Conservation (phyloP, 2,797 vertebrate genomes). For the Hyperoplus immaculatus region DNA sequence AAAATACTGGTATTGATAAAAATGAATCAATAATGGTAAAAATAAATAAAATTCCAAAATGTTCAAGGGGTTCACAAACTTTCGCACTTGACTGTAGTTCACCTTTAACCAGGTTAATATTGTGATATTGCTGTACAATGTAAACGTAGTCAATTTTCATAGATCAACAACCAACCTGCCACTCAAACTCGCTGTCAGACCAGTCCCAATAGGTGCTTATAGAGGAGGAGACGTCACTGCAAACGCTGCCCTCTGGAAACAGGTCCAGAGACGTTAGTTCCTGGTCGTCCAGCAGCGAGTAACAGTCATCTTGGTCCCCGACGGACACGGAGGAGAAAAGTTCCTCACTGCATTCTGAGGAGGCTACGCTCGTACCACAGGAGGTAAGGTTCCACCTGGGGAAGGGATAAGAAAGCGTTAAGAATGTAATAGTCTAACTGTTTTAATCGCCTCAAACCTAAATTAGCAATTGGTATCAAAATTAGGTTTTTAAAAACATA, state of each 20-base stretch:
- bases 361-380: constrained; percentile 97
- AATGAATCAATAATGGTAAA: no score
- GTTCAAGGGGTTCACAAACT: no score
- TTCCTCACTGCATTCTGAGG: constrained; percentile 98
- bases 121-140: no score
- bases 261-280: constrained; percentile 97
- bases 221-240: constrained; percentile 98
- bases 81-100: no score
- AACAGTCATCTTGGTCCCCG: constrained; percentile 97
- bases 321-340: constrained; percentile 98
- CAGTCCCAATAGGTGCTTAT: constrained; percentile 99
- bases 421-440: no score
- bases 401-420: background rate
- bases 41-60: no score
- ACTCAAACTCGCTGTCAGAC: constrained; percentile 99
- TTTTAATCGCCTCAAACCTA: no score
- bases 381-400: constrained; percentile 97
- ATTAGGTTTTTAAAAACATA: no score
- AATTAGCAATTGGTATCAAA: no score
- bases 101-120: no score
- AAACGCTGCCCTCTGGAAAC: constrained; percentile 97
- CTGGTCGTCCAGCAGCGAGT: constrained; percentile 96
- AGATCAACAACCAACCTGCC: constrained; percentile 90
- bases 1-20: no score
- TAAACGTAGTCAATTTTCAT: no score